phyloP scores from a whole-genome alignment of 1,140 invertebrate genomes.

The Rhagoletis pomonella region DNA sequence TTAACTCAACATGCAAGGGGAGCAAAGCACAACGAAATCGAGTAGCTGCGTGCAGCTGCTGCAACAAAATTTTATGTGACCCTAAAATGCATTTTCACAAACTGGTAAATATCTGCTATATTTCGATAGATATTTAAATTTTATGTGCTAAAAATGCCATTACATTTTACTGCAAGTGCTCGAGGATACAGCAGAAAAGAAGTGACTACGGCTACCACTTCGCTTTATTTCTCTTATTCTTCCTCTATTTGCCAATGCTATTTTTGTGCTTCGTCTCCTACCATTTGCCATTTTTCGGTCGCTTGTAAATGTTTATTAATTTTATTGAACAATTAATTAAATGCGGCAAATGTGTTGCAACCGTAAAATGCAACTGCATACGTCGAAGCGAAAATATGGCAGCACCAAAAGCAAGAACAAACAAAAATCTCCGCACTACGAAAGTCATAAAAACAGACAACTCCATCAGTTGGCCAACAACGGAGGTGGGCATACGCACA shows the following conservation, averaged over 20 bases:
- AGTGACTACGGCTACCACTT: no score
- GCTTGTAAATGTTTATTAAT: slow-evolving; percentile 52
- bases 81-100: slow-evolving; percentile 19
- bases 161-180: slow-evolving; percentile 27
- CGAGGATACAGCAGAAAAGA: neutral
- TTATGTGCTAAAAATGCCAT: slow-evolving; percentile 38
- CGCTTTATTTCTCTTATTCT: neutral
- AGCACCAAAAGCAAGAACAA: neutral
- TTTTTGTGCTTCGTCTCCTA: neutral
- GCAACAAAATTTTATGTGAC: slow-evolving; percentile 38
- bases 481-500: no score
- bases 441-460: slow-evolving; percentile 37
- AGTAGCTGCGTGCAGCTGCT: neutral
- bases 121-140: slow-evolving; percentile 16
- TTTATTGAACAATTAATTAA: slow-evolving; percentile 53
- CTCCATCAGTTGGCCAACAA: slow-evolving; percentile 3
- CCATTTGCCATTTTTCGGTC: neutral
- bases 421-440: neutral
- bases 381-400: neutral
- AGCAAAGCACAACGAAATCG: neutral
- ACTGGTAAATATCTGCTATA: neutral
- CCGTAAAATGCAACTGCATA: slow-evolving; percentile 46
- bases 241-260: neutral
- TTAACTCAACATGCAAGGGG: neutral
- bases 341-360: slow-evolving; percentile 49